Conservation (phyloP, 2,888 invertebrate genomes). For the Ophion costatus region DNA sequence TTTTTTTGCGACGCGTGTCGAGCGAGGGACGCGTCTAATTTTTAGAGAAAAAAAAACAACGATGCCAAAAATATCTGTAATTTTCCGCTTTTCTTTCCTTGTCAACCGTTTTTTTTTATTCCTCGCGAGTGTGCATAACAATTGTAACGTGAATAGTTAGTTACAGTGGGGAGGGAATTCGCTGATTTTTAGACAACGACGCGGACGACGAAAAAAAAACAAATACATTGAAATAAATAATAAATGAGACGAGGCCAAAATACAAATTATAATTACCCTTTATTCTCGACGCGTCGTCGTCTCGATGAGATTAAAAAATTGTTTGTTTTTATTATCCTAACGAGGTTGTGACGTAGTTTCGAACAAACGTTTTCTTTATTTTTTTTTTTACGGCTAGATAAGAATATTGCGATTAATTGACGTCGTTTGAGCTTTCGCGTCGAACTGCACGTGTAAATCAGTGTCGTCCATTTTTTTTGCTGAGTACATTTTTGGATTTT, state of each 20-base stretch:
- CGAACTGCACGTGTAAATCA: slow-evolving; percentile 6
- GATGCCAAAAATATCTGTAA: slow-evolving; percentile 66
- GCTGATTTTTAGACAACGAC: not conserved
- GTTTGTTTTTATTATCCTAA: slow-evolving; percentile 19
- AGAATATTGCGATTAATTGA: slow-evolving; percentile 8
- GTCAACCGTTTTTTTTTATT: not conserved
- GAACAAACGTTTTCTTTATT: not conserved
- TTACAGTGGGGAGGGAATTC: not conserved
- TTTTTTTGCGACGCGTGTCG: not conserved
- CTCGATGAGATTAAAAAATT: not conserved
- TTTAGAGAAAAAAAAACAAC: slow-evolving; percentile 41
- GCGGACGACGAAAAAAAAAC: not conserved
- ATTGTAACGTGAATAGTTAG: slow-evolving; percentile 43
- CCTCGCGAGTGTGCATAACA: slow-evolving; percentile 10
- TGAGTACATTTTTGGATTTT: not conserved
- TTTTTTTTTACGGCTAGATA: not conserved
- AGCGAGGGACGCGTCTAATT: slow-evolving; percentile 44
- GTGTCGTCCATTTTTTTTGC: slow-evolving; percentile 9
- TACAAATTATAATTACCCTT: not conserved
- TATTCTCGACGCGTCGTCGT: slow-evolving; percentile 22
- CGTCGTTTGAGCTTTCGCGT: not conserved
- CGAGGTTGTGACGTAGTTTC: slow-evolving; percentile 46
- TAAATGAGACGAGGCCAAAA: slow-evolving; percentile 1
- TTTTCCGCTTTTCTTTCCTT: slow-evolving; percentile 26
- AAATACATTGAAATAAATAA: not conserved